These are phyloP conservation scores for Ormyrus thymus DNA, from an alignment of 2,888 invertebrate genomes.

Conservation along the genomic window DNA sequence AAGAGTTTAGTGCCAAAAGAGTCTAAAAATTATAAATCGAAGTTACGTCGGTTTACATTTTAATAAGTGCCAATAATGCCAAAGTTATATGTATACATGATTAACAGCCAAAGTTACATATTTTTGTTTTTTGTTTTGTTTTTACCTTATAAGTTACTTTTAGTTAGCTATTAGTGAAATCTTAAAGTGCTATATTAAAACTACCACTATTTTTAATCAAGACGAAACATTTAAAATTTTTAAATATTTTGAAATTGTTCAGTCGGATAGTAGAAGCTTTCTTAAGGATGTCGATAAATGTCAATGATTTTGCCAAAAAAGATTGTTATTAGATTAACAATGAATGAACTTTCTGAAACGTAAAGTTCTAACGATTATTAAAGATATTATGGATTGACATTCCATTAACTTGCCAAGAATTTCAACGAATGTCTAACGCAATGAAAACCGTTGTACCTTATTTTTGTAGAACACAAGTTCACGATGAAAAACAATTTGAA, in stretches of 20 bases:
- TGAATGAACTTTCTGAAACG: background rate
- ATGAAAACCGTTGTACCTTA: conserved; percentile 14
- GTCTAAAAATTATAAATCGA: conserved; percentile 35
- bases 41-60: conserved; percentile 35
- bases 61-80: conserved; percentile 48
- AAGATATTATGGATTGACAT: conserved; percentile 14
- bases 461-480: conserved; percentile 28
- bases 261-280: background rate
- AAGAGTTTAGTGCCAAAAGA: conserved; percentile 39
- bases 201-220: conserved; percentile 7
- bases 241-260: background rate
- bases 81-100: conserved; percentile 33
- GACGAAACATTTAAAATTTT: background rate
- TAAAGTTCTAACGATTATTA: background rate
- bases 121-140: conserved; percentile 23
- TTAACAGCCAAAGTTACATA: conserved; percentile 37
- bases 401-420: conserved; percentile 21
- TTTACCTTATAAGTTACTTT: conserved; percentile 21
- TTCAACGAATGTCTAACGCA: conserved; percentile 16
- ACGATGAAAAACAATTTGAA: background rate
- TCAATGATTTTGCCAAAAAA: background rate
- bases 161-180: conserved; percentile 22
- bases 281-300: background rate
- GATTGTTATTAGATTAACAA: background rate
- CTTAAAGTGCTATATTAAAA: conserved; percentile 30